phyloP scores from a whole-genome alignment of 2,797 vertebrate species.

The Pantherophis vulpinus region DNA sequence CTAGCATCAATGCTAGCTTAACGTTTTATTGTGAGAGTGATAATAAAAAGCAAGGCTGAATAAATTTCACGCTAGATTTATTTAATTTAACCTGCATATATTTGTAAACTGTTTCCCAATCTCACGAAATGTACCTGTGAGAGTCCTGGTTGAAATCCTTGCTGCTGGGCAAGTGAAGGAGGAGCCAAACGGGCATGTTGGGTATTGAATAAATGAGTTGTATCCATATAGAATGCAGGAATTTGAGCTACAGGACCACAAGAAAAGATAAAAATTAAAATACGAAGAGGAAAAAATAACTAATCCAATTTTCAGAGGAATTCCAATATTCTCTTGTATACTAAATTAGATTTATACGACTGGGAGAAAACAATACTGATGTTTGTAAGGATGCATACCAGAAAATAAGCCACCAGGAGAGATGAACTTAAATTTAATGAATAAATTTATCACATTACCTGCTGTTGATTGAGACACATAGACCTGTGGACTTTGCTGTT shows the following conservation, averaged over 20 bases:
- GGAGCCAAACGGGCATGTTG: conserved; percentile 94
- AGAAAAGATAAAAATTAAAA: conserved; percentile 46
- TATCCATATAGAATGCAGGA: conserved; percentile 98
- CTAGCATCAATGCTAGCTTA: background rate
- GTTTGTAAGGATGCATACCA: background rate
- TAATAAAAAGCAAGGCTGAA: background rate
- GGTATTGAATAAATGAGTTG: conserved; percentile 93
- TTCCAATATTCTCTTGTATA: background rate
- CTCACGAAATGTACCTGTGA: conserved; percentile 83
- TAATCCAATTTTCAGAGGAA: background rate
- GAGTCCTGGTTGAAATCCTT: conserved; percentile 94
- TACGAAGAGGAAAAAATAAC: background rate
- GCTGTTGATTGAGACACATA: conserved; percentile 98
- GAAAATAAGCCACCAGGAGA: background rate
- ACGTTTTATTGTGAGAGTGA: background rate
- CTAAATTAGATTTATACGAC: background rate
- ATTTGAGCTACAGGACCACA: conserved; percentile 88
- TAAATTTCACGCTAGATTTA: too few species aligned
- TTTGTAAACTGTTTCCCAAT: too few species aligned
- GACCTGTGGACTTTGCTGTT: conserved; percentile 94
- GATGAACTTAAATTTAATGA: background rate
- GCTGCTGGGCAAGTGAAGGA: conserved; percentile 91
- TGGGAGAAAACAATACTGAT: background rate
- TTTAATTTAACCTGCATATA: background rate
- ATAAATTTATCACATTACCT: conserved; percentile 75